Conservation (phyloP, 1,140 invertebrate genomes). For the Drosophila varians region DNA sequence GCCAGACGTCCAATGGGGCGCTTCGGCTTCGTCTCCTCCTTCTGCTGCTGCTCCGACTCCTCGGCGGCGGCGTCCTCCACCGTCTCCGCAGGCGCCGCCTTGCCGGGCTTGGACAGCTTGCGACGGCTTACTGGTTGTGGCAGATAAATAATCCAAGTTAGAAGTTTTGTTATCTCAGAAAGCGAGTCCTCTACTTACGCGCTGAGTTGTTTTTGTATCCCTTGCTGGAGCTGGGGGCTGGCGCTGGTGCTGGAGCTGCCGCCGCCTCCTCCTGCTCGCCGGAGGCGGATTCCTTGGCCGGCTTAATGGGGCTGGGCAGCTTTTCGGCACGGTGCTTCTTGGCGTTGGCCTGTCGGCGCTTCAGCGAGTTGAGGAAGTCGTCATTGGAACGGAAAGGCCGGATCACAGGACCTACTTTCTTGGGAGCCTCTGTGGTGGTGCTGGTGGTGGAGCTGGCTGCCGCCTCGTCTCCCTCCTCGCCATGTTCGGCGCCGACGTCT, state of each 20-base stretch:
- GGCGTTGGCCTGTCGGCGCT: constrained; percentile 85
- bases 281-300: constrained; percentile 60
- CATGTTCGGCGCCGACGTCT: constrained; percentile 80
- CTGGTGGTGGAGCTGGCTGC: constrained; percentile 85
- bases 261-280: constrained; percentile 60
- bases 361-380: constrained; percentile 88
- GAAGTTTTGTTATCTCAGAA: background rate
- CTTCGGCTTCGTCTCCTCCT: constrained; percentile 76
- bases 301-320: constrained; percentile 65
- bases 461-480: constrained; percentile 83
- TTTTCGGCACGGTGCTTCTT: constrained; percentile 84
- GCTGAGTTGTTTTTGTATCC: constrained; percentile 73
- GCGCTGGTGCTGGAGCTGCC: constrained; percentile 51
- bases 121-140: constrained; percentile 62
- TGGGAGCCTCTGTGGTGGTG: constrained; percentile 88
- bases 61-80: constrained; percentile 69
- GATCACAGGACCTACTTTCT: constrained; percentile 87
- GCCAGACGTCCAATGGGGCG: constrained; percentile 69
- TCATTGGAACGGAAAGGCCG: constrained; percentile 89
- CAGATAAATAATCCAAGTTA: background rate
- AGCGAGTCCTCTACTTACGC: constrained; percentile 45
- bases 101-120: constrained; percentile 68
- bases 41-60: constrained; percentile 75
- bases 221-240: constrained; percentile 57
- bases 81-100: constrained; percentile 61